phyloP scores from a whole-genome alignment of 37 sponge, comb jelly and placozoan genomes.

The Mnemiopsis leidyi region DNA sequence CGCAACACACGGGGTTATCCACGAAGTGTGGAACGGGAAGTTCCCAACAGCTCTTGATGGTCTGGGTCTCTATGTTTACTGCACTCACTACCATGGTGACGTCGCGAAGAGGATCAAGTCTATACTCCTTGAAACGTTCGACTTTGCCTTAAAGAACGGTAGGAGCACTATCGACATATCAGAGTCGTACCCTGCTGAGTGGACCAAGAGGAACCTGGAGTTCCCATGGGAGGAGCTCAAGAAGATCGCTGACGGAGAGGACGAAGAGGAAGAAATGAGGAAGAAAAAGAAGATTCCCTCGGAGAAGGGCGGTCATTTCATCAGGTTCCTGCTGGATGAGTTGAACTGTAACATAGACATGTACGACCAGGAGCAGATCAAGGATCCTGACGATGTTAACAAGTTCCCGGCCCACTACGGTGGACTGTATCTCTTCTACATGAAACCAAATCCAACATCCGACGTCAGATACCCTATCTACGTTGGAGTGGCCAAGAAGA shows the following conservation, averaged over 20 bases:
- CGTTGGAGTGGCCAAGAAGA: conserved; percentile 14
- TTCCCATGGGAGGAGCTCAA: not conserved
- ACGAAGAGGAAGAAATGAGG: not conserved
- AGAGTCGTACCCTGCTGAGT: not conserved
- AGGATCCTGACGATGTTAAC: not conserved
- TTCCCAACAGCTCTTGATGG: not conserved
- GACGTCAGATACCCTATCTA: not conserved
- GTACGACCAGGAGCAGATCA: conserved; percentile 1
- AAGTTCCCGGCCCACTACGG: conserved; percentile 4
- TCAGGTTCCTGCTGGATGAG: not conserved
- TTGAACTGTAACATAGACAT: not conserved
- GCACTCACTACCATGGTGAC: conserved; percentile 7
- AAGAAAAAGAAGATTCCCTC: not conserved
- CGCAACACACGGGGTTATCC: not conserved
- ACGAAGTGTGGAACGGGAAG: not conserved
- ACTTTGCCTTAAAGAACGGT: not conserved
- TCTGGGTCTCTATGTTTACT: not conserved
- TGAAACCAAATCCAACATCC: not conserved
- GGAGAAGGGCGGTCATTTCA: not conserved
- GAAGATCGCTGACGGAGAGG: not conserved
- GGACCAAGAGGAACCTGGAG: not conserved
- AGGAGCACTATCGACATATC: not conserved
- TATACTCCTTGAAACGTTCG: not conserved
- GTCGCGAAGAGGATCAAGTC: not conserved
- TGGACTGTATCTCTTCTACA: conserved; percentile 28